These are phyloP conservation scores for Glyphotaelius pellucidus DNA, from an alignment of 2,888 invertebrate genomes.

Conservation along the genomic window DNA sequence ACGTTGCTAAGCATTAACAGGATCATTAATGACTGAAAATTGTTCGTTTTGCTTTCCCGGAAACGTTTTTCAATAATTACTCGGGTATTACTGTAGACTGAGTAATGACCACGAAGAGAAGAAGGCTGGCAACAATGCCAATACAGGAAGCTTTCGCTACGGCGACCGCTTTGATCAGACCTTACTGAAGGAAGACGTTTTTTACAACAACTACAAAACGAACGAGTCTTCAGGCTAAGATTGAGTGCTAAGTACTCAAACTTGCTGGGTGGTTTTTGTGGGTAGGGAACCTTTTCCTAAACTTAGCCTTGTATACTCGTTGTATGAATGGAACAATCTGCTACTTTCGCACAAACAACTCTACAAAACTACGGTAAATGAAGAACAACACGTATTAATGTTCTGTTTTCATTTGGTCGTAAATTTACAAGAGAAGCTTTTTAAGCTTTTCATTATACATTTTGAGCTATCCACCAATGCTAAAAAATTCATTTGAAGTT, in stretches of 20 bases:
- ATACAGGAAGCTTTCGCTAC: not conserved
- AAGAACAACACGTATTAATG: not conserved
- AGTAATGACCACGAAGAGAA: slow-evolving; percentile 4
- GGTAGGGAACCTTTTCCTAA: not conserved
- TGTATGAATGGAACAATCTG: not conserved
- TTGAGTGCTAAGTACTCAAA: not conserved
- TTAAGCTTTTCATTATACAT: no score
- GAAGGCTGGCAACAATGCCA: slow-evolving; percentile 31
- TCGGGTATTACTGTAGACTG: not conserved
- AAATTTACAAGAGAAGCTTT: no score
- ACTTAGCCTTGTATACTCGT: not conserved
- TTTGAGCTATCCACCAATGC: no score
- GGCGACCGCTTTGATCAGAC: slow-evolving; percentile 11
- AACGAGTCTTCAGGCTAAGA: not conserved
- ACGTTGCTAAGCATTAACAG: not conserved
- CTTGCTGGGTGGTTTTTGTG: not conserved
- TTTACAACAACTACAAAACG: not conserved
- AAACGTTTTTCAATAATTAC: slow-evolving; percentile 28
- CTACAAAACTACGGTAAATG: not conserved
- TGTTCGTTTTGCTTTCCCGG: slow-evolving; percentile 26
- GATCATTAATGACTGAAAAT: slow-evolving; percentile 38
- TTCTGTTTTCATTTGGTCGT: not conserved
- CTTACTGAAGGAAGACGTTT: not conserved
- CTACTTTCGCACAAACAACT: not conserved
- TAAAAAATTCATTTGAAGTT: no score